phyloP scores from a whole-genome alignment of 2,888 invertebrate species.

The Chrysotoxum bicinctum region DNA sequence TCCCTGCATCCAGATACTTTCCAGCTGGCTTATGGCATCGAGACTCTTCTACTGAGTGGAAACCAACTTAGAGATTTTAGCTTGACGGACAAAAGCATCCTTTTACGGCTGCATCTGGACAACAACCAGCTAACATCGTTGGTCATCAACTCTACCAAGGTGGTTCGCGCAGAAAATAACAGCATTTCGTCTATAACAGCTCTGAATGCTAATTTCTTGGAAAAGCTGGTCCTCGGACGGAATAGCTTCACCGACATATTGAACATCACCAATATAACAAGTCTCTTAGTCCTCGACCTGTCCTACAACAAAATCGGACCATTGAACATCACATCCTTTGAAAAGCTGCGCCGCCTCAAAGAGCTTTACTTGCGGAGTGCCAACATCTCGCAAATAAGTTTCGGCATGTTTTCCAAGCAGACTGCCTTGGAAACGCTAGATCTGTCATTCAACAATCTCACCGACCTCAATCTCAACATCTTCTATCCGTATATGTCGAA shows the following conservation, averaged over 20 bases:
- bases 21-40: constrained; percentile 77
- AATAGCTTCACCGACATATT: constrained; percentile 77
- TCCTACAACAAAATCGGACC: constrained; percentile 79
- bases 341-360: constrained; percentile 78
- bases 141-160: constrained; percentile 78
- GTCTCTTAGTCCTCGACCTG: constrained; percentile 77
- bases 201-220: constrained; percentile 76
- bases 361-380: constrained; percentile 77
- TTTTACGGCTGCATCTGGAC: constrained; percentile 77
- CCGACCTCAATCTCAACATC: constrained; percentile 80
- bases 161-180: constrained; percentile 78
- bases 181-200: constrained; percentile 76
- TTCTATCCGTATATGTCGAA: constrained; percentile 79
- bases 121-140: constrained; percentile 77
- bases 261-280: constrained; percentile 78
- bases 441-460: constrained; percentile 83
- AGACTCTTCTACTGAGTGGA: constrained; percentile 76
- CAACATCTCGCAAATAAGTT: constrained; percentile 77
- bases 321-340: constrained; percentile 79
- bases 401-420: constrained; percentile 81
- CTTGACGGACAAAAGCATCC: constrained; percentile 77
- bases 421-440: constrained; percentile 82
- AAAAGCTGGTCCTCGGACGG: constrained; percentile 76
- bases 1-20: constrained; percentile 79
- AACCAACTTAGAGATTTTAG: constrained; percentile 76